These are phyloP conservation scores for Cryptomyrus ogoouensis DNA, from an alignment of 2,113 vertebrate genomes.

Conservation along the genomic window DNA sequence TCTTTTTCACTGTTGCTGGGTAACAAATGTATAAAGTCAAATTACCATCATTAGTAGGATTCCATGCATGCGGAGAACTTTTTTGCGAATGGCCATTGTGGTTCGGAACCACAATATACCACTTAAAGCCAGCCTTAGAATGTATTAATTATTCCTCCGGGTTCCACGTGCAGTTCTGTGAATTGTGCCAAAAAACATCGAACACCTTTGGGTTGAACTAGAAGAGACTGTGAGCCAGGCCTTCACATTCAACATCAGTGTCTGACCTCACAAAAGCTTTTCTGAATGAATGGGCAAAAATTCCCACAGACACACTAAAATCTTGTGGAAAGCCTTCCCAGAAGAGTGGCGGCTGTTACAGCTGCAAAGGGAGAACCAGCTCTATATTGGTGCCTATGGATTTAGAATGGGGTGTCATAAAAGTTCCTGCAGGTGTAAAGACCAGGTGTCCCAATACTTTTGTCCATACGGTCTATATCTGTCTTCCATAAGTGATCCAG, in stretches of 20 bases:
- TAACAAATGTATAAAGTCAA: background rate
- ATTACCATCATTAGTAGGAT: background rate
- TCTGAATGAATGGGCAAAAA: background rate
- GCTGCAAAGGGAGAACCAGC: background rate
- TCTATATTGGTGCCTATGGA: background rate
- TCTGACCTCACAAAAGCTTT: background rate
- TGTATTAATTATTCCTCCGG: background rate
- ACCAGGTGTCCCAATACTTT: background rate
- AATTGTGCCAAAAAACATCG: background rate
- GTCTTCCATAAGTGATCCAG: background rate
- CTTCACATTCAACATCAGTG: background rate
- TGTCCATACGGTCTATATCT: background rate
- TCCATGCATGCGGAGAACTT: background rate
- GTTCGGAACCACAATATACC: background rate
- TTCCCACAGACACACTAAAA: background rate
- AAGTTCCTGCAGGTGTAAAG: background rate
- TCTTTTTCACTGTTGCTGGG: background rate
- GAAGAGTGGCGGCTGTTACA: background rate
- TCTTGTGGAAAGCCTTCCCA: background rate
- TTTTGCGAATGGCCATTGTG: slow-evolving; percentile 11
- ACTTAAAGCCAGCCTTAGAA: background rate
- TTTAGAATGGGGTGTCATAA: background rate
- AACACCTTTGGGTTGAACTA: background rate
- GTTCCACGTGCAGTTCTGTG: background rate
- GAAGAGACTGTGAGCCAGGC: background rate